Evolutionary conservation across 2,113 vertebrate genomes (phyloP).

Genomic region (Paracanthobrama guichenoti): DNA sequence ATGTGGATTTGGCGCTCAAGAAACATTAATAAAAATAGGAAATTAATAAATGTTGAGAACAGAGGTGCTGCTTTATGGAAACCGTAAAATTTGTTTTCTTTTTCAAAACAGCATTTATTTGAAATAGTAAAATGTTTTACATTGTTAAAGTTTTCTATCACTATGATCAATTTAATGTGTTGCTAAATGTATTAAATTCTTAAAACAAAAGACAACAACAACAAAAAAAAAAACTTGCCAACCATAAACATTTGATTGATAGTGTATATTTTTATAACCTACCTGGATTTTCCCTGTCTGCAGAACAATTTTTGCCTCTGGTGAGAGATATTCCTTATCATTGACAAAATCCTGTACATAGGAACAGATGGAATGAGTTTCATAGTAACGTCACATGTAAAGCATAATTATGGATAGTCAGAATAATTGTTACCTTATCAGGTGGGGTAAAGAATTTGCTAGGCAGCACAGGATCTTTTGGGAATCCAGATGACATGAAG

Average conservation of each 20-base stretch:
- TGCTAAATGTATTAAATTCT: too few relatives aligned
- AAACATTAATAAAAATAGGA: too few relatives aligned
- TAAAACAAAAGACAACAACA: too few relatives aligned
- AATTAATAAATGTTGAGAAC: not conserved
- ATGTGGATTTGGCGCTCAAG: not conserved
- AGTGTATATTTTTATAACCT: not conserved
- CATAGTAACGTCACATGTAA: not conserved
- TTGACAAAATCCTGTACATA: slow-evolving; percentile 89
- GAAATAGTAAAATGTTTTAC: too few relatives aligned
- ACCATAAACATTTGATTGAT: not conserved
- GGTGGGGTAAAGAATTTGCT: slow-evolving; percentile 93
- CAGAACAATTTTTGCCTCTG: slow-evolving; percentile 89
- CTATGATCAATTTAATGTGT: too few relatives aligned
- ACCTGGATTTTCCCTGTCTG: slow-evolving; percentile 91
- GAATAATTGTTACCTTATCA: slow-evolving; percentile 83
- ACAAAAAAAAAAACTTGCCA: not conserved
- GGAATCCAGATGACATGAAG: slow-evolving; percentile 93
- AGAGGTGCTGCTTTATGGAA: not conserved
- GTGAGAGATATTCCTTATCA: slow-evolving; percentile 90
- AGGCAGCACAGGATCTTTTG: slow-evolving; percentile 93
- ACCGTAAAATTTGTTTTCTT: too few relatives aligned
- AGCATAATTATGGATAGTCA: not conserved
- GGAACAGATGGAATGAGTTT: slow-evolving; percentile 36
- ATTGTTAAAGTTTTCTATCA: too few relatives aligned
- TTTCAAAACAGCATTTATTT: too few relatives aligned